Conservation (phyloP, 2,888 invertebrate genomes). For the Luperina testacea region DNA sequence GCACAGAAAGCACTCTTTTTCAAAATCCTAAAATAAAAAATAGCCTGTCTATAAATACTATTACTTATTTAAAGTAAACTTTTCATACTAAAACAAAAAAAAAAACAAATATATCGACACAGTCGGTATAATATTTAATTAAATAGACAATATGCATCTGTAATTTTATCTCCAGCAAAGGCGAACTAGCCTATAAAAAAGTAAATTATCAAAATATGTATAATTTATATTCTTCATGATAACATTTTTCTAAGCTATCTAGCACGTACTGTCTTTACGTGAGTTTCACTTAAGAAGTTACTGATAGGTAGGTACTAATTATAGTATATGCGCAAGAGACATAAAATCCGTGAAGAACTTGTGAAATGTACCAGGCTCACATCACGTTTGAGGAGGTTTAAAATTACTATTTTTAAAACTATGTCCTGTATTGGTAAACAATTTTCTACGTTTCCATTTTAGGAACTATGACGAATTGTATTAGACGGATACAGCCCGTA, state of each 20-base stretch:
- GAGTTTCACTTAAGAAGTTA: conserved; percentile 41
- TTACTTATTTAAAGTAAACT: no score
- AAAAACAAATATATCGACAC: neutral
- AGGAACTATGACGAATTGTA: conserved; percentile 13
- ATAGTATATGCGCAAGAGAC: conserved; percentile 16
- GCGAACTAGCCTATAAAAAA: neutral
- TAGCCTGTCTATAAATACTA: no score
- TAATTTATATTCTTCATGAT: conserved; percentile 32
- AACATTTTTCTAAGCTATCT: conserved; percentile 28
- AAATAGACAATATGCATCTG: neutral
- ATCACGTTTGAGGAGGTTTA: conserved; percentile 29
- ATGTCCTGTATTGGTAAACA: neutral
- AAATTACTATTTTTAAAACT: neutral
- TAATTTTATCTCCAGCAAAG: conserved; percentile 3
- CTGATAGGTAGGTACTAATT: conserved; percentile 22
- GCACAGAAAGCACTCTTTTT: neutral
- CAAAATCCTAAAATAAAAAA: neutral
- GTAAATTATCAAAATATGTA: conserved; percentile 6
- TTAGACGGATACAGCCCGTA: conserved; percentile 1
- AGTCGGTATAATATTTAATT: neutral
- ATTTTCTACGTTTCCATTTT: conserved; percentile 3
- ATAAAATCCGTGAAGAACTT: conserved; percentile 23
- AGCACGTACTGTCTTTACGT: conserved; percentile 59
- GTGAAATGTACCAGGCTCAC: conserved; percentile 46
- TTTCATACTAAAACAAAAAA: neutral